phyloP scores from a whole-genome alignment of 2,113 vertebrate species.

The Bambusicola thoracicus region DNA sequence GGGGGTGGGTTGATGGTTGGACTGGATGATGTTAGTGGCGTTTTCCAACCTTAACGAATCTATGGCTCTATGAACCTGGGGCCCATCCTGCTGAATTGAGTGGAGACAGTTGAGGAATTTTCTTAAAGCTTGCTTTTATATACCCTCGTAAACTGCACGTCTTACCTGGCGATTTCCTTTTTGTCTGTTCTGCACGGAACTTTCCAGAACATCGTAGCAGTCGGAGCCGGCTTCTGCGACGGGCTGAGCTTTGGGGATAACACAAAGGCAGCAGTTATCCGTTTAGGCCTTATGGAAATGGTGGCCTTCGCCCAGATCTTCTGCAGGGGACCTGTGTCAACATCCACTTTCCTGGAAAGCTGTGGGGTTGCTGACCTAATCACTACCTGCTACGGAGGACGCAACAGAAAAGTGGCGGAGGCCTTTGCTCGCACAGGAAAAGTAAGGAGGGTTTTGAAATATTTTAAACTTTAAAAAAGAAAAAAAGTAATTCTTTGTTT shows the following conservation, averaged over 20 bases:
- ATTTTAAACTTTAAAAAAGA: background rate
- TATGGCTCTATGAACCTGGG: too few relatives aligned
- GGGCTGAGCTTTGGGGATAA: constrained; percentile 85
- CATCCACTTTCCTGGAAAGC: constrained; percentile 87
- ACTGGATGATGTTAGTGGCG: too few relatives aligned
- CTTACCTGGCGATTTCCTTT: background rate
- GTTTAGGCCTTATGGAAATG: constrained; percentile 92
- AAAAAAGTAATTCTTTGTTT: background rate
- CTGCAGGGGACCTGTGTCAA: constrained; percentile 77
- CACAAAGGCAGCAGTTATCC: constrained; percentile 89
- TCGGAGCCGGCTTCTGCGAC: constrained; percentile 89
- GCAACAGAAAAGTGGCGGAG: constrained; percentile 87
- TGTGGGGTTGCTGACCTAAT: constrained; percentile 89
- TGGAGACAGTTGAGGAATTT: background rate
- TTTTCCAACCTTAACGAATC: too few relatives aligned
- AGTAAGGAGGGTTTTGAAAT: constrained; percentile 66
- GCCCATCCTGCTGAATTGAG: too few relatives aligned
- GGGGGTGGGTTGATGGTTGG: too few relatives aligned
- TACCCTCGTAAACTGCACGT: fast-evolving
- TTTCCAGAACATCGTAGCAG: constrained; percentile 86
- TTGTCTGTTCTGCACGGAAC: background rate
- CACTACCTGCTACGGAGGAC: constrained; percentile 89
- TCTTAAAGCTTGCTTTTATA: background rate
- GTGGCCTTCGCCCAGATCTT: constrained; percentile 86
- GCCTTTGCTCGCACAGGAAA: constrained; percentile 85